Conservation (phyloP, 1,140 invertebrate genomes). For the Drosophila miranda region DNA sequence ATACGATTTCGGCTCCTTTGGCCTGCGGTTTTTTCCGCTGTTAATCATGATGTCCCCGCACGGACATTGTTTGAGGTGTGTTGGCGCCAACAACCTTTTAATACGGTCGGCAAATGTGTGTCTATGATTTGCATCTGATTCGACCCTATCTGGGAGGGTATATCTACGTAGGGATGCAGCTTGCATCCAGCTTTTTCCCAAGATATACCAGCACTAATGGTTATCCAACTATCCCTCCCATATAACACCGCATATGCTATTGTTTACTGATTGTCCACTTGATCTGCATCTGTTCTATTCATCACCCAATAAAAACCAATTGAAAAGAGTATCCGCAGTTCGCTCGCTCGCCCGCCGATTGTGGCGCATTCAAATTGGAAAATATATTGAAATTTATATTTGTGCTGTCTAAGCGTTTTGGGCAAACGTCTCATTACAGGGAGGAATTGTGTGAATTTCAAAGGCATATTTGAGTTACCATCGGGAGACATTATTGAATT, state of each 20-base stretch:
- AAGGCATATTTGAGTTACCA: constrained; percentile 40
- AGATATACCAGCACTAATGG: too few relatives aligned
- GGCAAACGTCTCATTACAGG: constrained; percentile 46
- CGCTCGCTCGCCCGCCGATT: constrained; percentile 10
- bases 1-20: constrained; percentile 29
- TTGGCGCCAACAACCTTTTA: constrained; percentile 38
- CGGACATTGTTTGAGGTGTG: constrained; percentile 48
- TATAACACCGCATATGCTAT: too few relatives aligned
- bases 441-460: constrained; percentile 40
- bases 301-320: constrained; percentile 23
- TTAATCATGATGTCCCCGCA: constrained; percentile 36
- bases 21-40: constrained; percentile 37
- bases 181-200: too few relatives aligned
- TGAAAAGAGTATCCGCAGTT: constrained; percentile 32
- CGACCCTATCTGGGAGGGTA: constrained; percentile 7
- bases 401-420: constrained; percentile 44
- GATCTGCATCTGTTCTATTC: too few relatives aligned
- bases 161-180: background rate
- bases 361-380: constrained; percentile 34
- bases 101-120: constrained; percentile 38
- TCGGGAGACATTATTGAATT: constrained; percentile 50
- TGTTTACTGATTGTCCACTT: too few relatives aligned
- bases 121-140: constrained; percentile 27
- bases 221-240: too few relatives aligned
- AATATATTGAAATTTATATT: constrained; percentile 37